Evolutionary conservation across 2,113 vertebrate genomes (phyloP), one percentile per base, ranked within the genome.

Genomic region (Muscicapa adusta): DNA sequence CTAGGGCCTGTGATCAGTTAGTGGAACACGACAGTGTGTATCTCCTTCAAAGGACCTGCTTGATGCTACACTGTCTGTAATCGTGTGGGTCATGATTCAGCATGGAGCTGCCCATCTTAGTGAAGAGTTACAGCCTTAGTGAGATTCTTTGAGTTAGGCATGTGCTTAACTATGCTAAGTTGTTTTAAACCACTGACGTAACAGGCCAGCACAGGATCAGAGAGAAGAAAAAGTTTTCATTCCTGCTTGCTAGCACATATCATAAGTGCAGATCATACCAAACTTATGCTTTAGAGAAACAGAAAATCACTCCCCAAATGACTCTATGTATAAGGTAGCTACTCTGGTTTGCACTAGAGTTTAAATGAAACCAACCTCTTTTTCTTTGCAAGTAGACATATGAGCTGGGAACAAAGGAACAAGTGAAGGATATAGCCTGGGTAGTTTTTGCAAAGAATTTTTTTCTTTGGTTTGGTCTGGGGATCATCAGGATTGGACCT

Each of bases 401-500:
- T 66, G 40, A 81, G 5, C n/a, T 4, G 4, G n/a, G 45, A 81
- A 45, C 15, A 85, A 81, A 87, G 72, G 42, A 84, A 48, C 8
- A 42, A 57, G 18, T 47, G 29, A 66, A 91, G 36, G 50, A 85
- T 66, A 23, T 54, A 66, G 34, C 17, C 38, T 61, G 53, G 54
- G 60, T 7, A 74, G 58, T n/a, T 90, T 94, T 77, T 83, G n/a
- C 14, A 50, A 90, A 48, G 5, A 48, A 9, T 76, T 91, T 62
- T 62, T 63, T 88, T 56, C 43, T 92, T 83, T 53, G 62, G 34
- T 13, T 72, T 89, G 48, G 9, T 84, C 50, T 89, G 82, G 14
- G 70, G 70, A 83, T 88, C 65, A 70, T 83, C 71, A 57, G 94
- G 82, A 95, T 96, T 94, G 85, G 95, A 95, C 87, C 80, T 94